Conservation (phyloP, 2,113 vertebrate species). For the Kryptolebias marmoratus region DNA sequence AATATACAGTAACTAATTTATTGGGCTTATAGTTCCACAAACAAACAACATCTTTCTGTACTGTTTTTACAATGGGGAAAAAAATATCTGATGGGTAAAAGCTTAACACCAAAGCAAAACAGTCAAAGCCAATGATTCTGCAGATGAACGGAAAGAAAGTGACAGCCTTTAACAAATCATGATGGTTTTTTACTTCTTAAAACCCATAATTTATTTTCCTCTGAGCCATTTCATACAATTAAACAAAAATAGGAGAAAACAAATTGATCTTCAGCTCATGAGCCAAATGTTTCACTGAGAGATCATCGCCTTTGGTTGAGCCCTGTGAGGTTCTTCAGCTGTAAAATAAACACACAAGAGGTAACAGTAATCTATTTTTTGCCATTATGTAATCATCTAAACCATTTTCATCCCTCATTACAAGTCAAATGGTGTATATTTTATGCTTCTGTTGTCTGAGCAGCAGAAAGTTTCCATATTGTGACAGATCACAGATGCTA, state of each 20-base stretch:
- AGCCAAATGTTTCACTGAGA: background rate
- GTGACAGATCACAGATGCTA: no score
- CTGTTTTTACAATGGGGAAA: constrained; percentile 12
- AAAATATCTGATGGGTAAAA: background rate
- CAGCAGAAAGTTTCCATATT: no score
- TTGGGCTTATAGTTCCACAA: constrained; percentile 29
- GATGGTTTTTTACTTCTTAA: background rate
- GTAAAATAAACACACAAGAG: constrained; percentile 21
- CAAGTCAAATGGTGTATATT: no score
- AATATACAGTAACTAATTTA: constrained; percentile 56
- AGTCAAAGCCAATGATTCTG: background rate
- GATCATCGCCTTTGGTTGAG: constrained; percentile 81
- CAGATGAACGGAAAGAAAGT: constrained; percentile 10
- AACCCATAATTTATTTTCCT: background rate
- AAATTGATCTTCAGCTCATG: constrained; percentile 18
- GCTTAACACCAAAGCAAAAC: constrained; percentile 6
- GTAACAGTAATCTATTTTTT: background rate
- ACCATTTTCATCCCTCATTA: background rate
- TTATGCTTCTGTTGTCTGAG: no score
- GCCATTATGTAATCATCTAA: no score
- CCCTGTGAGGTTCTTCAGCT: constrained; percentile 84
- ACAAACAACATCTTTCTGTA: constrained; percentile 17
- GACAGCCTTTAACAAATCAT: background rate
- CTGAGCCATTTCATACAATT: constrained; percentile 5
- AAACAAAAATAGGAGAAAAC: constrained; percentile 7